Conservation (phyloP, 2,113 vertebrate genomes). For the Rhizomys pruinosus region DNA sequence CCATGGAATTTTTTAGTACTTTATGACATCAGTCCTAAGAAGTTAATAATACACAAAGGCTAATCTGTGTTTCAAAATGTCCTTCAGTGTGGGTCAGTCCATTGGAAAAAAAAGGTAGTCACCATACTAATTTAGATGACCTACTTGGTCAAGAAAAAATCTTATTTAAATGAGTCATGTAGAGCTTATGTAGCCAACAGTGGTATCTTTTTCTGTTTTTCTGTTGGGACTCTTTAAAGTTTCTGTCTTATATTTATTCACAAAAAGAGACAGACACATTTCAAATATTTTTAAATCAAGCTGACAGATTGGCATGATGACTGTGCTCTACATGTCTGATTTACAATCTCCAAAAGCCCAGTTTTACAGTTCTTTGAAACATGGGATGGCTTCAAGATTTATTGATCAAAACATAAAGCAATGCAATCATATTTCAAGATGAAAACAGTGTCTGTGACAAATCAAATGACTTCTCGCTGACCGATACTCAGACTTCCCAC, state of each 20-base stretch:
- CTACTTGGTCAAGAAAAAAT: neutral
- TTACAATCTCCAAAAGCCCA: conserved; percentile 49
- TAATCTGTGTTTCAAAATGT: too few species aligned
- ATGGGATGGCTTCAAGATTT: conserved; percentile 59
- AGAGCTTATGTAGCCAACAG: neutral
- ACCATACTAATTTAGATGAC: neutral
- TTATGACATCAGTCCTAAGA: neutral
- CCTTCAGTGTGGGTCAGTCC: too few species aligned
- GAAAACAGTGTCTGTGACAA: conserved; percentile 68
- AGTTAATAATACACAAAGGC: neutral
- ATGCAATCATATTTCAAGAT: conserved; percentile 62
- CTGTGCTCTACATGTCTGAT: conserved; percentile 49
- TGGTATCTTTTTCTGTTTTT: neutral
- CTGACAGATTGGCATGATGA: conserved; percentile 9
- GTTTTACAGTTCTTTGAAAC: conserved; percentile 61
- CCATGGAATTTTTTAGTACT: neutral
- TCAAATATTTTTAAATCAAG: conserved; percentile 67
- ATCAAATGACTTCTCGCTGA: conserved; percentile 64
- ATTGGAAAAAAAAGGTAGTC: too few species aligned
- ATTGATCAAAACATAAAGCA: conserved; percentile 71
- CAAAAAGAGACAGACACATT: conserved; percentile 40
- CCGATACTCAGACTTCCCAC: conserved; percentile 14
- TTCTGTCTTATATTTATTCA: neutral
- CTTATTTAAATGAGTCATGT: neutral
- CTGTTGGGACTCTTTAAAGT: conserved; percentile 6